Evolutionary conservation across 2,888 invertebrate species (phyloP), one percentile per base, ranked within the genome.

Genomic region (Leucozona laternaria): DNA sequence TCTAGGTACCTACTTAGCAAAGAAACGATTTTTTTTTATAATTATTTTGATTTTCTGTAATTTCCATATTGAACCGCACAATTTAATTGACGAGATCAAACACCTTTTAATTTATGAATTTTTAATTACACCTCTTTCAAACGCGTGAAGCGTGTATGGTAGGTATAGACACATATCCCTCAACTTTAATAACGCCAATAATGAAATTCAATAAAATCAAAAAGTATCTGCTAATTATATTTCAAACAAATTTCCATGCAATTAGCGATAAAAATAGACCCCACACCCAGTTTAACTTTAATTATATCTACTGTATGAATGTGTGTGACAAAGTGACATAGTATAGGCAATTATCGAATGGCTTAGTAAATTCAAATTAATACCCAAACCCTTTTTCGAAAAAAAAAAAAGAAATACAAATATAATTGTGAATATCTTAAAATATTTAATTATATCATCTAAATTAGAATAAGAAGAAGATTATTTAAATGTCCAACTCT

Each of bases 191-290:
- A 79, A 50, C 20, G 66, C 2, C 53, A 76, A 77, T 64, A 77
- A 77, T 66, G 45, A 45, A 58, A 71, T 77, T 40, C 71, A 64
- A 81, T 81, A 66, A 77, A 71, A 77, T 71, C 55, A 57, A 57
- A 77, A 71, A 71, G 55, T 57, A 71, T 71, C 58, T 57, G 64
- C 62, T 77, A 64, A 77, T 77, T 66, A 31, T 81, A 43, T 57
- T 57, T 57, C 31, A 48, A 70, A 76, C 70, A 62, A 76, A 81
- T 80, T 55, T 75, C 53, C 60, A 80, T 76, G 70, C 70, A 76
- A 80, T 80, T 76, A 80, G 66, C 68, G 34, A 75, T 75, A 60
- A 68, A 68, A 75, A 71, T 20, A 17, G 10, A 8, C 31, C 13
- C 31, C 10, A 20, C 20, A 20, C 15, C 15, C 31, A n/a, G n/a